A percentile compares a stretch with the other conserved stretches of the same genome.
phyloP scores from a whole-genome alignment of 2,113 vertebrate species.

The Cygnus buccinator region DNA sequence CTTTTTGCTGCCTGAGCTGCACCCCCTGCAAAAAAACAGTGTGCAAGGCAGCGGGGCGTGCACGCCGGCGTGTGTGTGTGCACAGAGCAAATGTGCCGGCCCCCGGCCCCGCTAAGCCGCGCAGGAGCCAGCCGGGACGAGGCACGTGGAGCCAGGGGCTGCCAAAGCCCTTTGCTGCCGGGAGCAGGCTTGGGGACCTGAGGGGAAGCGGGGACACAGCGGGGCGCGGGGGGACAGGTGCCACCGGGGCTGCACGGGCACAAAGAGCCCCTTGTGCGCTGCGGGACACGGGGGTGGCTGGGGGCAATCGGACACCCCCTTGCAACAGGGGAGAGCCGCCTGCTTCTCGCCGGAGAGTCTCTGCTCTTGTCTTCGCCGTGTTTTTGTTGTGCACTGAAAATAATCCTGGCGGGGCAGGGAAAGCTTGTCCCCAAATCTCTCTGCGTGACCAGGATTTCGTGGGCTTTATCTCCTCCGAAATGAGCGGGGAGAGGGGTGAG shows the following conservation, averaged over 20 bases:
- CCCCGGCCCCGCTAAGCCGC: background rate
- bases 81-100: slow-evolving; percentile 54
- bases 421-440: background rate
- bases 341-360: background rate
- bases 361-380: background rate
- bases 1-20: background rate
- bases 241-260: slow-evolving; percentile 47
- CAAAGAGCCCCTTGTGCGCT: slow-evolving; percentile 64
- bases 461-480: background rate
- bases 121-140: background rate
- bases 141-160: slow-evolving; percentile 52
- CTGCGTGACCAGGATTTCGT: background rate
- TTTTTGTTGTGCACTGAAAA: background rate
- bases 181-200: background rate
- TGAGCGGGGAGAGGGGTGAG: background rate
- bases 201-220: slow-evolving; percentile 16
- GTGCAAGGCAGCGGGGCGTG: background rate
- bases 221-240: slow-evolving; percentile 66
- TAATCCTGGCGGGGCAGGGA: rapidly evolving
- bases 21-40: background rate
- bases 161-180: slow-evolving; percentile 31
- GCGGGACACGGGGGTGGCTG: background rate
- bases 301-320: background rate
- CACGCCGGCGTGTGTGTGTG: background rate
- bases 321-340: background rate